Conservation (phyloP, 2,888 invertebrate genomes). For the Caenorhabditis japonica region DNA sequence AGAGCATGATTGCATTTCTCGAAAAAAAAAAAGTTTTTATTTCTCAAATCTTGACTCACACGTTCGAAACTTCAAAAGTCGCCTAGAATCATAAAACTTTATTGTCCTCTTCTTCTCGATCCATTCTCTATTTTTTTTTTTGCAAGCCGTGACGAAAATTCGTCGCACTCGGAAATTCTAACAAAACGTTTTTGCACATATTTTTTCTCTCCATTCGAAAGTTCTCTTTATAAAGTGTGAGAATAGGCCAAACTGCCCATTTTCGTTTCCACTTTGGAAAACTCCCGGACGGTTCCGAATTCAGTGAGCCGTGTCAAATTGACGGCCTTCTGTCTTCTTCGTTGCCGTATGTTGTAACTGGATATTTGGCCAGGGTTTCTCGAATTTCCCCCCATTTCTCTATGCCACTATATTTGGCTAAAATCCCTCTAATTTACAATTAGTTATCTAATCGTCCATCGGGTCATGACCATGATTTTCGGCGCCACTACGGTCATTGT, state of each 20-base stretch:
- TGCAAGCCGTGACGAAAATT: not conserved
- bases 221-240: conserved; percentile 26
- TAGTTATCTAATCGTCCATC: not conserved
- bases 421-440: not conserved
- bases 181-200: conserved; percentile 9
- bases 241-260: conserved; percentile 27
- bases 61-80: too few species aligned
- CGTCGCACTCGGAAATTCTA: not conserved
- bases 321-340: conserved; percentile 9
- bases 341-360: too few species aligned
- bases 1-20: too few species aligned
- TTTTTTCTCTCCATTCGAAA: conserved; percentile 1
- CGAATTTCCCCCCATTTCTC: conserved; percentile 32
- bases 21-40: too few species aligned
- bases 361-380: conserved; percentile 33
- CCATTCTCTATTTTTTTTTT: not conserved
- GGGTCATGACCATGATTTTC: conserved; percentile 43
- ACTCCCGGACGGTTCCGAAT: not conserved
- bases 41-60: too few species aligned
- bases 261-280: conserved; percentile 20
- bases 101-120: not conserved
- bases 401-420: conserved; percentile 16
- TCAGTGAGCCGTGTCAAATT: conserved; percentile 39
- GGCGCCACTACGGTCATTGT: conserved; percentile 35
- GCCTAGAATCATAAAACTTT: not conserved